phyloP scores from a whole-genome alignment of 92 coral and sea anemone genomes.

The Virgularia gustaviana region DNA sequence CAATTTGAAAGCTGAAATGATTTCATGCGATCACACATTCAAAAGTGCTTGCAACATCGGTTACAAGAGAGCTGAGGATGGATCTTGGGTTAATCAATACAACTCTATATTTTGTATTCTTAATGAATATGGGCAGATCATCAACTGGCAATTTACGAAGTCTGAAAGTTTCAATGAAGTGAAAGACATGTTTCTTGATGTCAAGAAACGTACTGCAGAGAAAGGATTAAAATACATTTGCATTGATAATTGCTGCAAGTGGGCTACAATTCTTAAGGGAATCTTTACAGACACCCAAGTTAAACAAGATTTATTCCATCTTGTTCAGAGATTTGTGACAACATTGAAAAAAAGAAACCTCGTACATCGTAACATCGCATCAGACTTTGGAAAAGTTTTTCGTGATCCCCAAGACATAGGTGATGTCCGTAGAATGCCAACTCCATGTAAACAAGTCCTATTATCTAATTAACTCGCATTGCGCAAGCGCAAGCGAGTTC shows the following conservation, averaged over 20 bases:
- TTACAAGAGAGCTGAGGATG: neutral
- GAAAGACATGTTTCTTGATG: neutral
- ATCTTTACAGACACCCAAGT: neutral
- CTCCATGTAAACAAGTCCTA: neutral
- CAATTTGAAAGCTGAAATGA: neutral
- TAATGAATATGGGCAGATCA: neutral
- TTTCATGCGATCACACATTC: conserved; percentile 3
- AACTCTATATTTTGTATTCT: neutral
- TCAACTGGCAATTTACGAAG: too few species aligned
- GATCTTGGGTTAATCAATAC: neutral
- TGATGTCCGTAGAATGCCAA: neutral
- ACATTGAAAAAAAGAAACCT: neutral
- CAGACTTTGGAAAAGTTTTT: neutral
- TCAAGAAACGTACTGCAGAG: neutral
- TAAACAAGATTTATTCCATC: conserved; percentile 5
- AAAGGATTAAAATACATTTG: neutral
- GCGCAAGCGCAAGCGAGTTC: too few species aligned
- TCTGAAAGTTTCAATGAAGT: neutral
- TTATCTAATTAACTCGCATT: too few species aligned
- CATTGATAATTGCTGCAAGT: conserved; percentile 9
- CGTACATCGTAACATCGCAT: neutral
- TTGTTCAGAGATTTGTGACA: neutral
- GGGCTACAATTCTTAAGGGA: neutral
- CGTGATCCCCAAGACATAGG: neutral
- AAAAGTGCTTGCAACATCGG: conserved; percentile 8